Evolutionary conservation across 2,113 vertebrate genomes (phyloP).

Genomic region (Oryzias melastigma): DNA sequence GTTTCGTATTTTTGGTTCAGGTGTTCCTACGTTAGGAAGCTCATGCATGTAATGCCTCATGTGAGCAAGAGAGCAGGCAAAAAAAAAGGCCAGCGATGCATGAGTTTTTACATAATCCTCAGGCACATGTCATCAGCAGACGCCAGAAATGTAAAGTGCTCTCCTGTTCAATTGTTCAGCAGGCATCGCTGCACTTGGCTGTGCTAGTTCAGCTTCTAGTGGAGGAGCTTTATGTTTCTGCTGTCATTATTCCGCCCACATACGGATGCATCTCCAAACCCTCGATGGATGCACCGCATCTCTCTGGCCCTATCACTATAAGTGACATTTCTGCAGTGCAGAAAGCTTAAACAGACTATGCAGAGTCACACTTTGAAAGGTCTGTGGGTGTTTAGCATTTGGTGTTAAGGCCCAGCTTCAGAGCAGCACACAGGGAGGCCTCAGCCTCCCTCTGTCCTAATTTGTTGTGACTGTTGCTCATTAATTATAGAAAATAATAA

Average conservation of each 20-base stretch:
- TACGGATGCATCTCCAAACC: conserved; percentile 52
- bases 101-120: conserved; percentile 53
- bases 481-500: conserved; percentile 82
- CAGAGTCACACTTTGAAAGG: conserved; percentile 68
- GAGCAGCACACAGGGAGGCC: conserved; percentile 57
- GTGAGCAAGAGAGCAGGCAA: conserved; percentile 27
- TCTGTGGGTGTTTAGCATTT: conserved; percentile 70
- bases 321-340: conserved; percentile 63
- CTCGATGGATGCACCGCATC: conserved; percentile 49
- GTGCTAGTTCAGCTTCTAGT: conserved; percentile 43
- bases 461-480: conserved; percentile 72
- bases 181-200: conserved; percentile 52
- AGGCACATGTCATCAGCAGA: conserved; percentile 56
- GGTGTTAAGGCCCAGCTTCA: conserved; percentile 51
- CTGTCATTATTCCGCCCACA: conserved; percentile 66
- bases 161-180: conserved; percentile 57
- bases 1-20: not conserved
- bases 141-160: conserved; percentile 52
- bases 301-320: conserved; percentile 40
- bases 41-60: conserved; percentile 19
- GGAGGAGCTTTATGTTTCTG: conserved; percentile 47
- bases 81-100: conserved; percentile 20
- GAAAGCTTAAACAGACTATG: conserved; percentile 66
- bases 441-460: conserved; percentile 69
- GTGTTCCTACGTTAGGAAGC: conserved; percentile 9